These are phyloP conservation scores for Hylyphantes graminicola DNA, from an alignment of 1,140 invertebrate species.

Conservation along the genomic window DNA sequence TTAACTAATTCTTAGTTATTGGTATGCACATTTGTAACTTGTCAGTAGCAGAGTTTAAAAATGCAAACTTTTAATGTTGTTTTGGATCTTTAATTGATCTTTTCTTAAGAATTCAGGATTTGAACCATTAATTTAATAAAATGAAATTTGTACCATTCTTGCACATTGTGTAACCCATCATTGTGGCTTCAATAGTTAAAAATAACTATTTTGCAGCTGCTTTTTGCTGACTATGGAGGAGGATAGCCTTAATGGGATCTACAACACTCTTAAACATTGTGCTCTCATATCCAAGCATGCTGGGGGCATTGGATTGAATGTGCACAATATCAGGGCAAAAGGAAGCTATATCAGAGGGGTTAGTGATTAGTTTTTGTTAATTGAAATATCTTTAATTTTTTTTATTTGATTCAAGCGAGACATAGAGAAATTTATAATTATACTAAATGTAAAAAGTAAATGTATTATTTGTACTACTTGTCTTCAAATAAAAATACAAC, in stretches of 20 bases:
- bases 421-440: conserved; percentile 29
- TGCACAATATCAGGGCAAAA: conserved; percentile 94
- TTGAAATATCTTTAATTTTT: not conserved
- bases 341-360: conserved; percentile 90
- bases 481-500: no score
- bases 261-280: conserved; percentile 92
- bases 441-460: conserved; percentile 4
- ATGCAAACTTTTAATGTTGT: no score
- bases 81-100: no score
- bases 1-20: no score
- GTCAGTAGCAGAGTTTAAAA: no score
- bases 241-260: conserved; percentile 98
- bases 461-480: no score
- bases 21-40: no score
- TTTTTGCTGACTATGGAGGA: conserved; percentile 95
- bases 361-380: conserved; percentile 50
- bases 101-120: no score
- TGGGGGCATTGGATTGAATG: conserved; percentile 96
- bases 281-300: conserved; percentile 97
- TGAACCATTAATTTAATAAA: no score
- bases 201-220: conserved; percentile 75
- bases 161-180: no score
- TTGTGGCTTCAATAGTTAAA: not conserved
- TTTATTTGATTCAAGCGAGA: not conserved
- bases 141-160: no score